These are phyloP conservation scores for Protonemura montana DNA, from an alignment of 2,888 invertebrate genomes.

Conservation along the genomic window DNA sequence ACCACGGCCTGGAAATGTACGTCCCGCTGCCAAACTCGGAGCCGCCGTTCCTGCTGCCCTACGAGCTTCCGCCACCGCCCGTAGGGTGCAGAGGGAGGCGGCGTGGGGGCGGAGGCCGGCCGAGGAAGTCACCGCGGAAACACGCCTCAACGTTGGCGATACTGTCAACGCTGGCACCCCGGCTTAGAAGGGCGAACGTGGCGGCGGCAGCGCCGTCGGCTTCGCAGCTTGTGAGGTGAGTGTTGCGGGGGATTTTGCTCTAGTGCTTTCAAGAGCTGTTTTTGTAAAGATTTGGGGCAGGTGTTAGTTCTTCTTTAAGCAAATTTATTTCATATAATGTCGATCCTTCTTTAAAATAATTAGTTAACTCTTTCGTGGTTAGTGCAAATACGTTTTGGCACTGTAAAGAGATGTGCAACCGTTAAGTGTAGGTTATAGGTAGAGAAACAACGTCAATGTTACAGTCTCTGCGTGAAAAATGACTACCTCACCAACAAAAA, in stretches of 20 bases:
- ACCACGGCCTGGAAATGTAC: slow-evolving; percentile 69
- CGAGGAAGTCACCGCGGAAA: slow-evolving; percentile 85
- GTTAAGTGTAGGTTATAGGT: no score
- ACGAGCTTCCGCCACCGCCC: slow-evolving; percentile 67
- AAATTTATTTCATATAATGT: no score
- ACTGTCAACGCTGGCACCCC: slow-evolving; percentile 58
- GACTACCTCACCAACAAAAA: no score
- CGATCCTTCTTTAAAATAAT: no score
- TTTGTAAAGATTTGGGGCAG: no score
- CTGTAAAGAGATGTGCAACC: no score
- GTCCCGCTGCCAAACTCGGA: slow-evolving; percentile 52
- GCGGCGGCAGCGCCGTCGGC: background rate
- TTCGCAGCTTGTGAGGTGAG: background rate
- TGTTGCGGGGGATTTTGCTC: background rate
- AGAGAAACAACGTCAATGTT: no score
- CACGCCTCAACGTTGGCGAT: slow-evolving; percentile 89
- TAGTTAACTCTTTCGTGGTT: no score
- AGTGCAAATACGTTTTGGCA: no score
- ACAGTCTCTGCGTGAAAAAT: no score
- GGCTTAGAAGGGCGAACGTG: slow-evolving; percentile 29
- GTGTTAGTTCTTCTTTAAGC: no score
- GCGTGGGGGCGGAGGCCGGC: slow-evolving; percentile 61
- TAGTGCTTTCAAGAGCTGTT: no score
- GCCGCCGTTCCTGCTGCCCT: slow-evolving; percentile 75
- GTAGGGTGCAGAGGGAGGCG: slow-evolving; percentile 50